Percentiles rank a stretch among this genome's conserved stretches.
Conservation (phyloP, 2,888 invertebrate species). For the Chrysomela aeneicollis region DNA sequence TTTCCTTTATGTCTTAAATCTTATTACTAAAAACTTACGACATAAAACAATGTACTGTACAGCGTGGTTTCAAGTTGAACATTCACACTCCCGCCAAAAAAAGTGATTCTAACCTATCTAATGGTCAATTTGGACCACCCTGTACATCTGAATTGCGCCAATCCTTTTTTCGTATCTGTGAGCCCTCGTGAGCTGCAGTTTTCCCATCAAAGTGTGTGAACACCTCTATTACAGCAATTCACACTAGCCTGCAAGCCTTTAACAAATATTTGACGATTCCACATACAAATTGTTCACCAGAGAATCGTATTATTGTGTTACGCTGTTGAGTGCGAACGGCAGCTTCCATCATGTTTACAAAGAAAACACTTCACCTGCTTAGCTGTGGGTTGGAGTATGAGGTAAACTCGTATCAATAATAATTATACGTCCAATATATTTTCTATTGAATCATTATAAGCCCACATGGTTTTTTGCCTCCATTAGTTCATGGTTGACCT, state of each 20-base stretch:
- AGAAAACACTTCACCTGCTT: slow-evolving; percentile 22
- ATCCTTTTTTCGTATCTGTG: not conserved
- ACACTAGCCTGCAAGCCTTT: slow-evolving; percentile 27
- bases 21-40: too few species aligned
- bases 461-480: not conserved
- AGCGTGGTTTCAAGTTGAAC: too few species aligned
- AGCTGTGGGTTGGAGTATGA: slow-evolving; percentile 8
- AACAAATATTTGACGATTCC: slow-evolving; percentile 29
- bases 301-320: slow-evolving; percentile 15
- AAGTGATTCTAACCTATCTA: too few species aligned
- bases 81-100: too few species aligned
- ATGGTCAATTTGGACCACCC: too few species aligned
- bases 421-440: not conserved
- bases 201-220: slow-evolving; percentile 33
- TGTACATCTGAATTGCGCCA: too few species aligned
- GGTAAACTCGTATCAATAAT: slow-evolving; percentile 11
- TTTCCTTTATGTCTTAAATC: too few species aligned
- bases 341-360: slow-evolving; percentile 22
- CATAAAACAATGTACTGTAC: too few species aligned
- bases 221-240: slow-evolving; percentile 28
- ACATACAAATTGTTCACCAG: slow-evolving; percentile 3
- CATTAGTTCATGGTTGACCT: not conserved
- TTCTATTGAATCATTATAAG: slow-evolving; percentile 12
- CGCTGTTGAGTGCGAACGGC: slow-evolving; percentile 24
- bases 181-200: slow-evolving; percentile 17